Percentiles rank a stretch among this genome's conserved stretches.
Evolutionary conservation across 2,113 vertebrate species (phyloP).

Genomic region (Panthera tigris): DNA sequence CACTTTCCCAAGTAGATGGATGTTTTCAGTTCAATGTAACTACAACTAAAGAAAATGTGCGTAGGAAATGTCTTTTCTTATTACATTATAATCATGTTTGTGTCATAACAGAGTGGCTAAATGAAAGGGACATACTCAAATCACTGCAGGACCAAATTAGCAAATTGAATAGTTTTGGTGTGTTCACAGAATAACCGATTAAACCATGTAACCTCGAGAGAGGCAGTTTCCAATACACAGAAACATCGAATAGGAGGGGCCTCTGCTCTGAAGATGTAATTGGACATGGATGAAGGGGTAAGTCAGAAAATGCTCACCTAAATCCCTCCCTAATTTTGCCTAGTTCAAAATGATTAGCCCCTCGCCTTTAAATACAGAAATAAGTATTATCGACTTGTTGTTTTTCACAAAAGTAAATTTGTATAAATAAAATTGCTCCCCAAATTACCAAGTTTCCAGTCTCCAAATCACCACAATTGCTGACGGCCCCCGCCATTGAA

Average conservation of each 20-base stretch:
- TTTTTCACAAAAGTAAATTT: neutral
- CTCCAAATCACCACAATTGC: neutral
- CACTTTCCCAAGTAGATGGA: neutral
- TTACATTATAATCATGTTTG: constrained; percentile 65
- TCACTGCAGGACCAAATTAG: constrained; percentile 54
- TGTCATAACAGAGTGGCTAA: constrained; percentile 56
- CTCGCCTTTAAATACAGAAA: neutral
- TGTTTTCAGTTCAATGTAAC: constrained; percentile 28
- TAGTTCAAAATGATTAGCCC: neutral
- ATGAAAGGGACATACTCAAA: constrained; percentile 63
- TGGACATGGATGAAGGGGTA: neutral
- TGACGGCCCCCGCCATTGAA: neutral
- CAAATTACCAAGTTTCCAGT: neutral
- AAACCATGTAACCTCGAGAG: neutral
- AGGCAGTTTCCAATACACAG: neutral
- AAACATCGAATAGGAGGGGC: neutral
- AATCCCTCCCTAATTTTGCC: neutral
- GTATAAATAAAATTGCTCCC: neutral
- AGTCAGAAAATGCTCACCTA: neutral
- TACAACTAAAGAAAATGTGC: constrained; percentile 52
- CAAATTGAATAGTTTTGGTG: constrained; percentile 60
- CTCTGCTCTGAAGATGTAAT: neutral
- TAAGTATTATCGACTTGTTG: neutral
- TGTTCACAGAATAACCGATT: constrained; percentile 64
- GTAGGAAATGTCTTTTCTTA: constrained; percentile 59